Conservation (phyloP, 35 echinoderm and acorn worm genomes). For the Ophiothrix spiculata region DNA sequence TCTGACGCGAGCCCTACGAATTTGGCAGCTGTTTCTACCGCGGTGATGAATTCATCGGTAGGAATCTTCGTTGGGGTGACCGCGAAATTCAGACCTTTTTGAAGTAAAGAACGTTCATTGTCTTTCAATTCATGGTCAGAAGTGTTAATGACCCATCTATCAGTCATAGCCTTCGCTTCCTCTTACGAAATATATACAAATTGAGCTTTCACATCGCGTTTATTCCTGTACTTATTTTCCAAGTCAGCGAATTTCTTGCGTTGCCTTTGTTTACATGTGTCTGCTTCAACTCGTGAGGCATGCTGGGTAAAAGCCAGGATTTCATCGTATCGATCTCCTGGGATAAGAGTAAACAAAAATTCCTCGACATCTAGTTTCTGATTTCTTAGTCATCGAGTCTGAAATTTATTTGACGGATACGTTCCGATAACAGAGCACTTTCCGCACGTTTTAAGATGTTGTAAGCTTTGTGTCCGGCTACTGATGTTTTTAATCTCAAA, state of each 20-base stretch:
- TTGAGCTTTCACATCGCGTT: no score
- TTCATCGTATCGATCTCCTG: neutral
- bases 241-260: neutral
- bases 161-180: no score
- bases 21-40: neutral
- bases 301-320: neutral
- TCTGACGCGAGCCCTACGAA: neutral
- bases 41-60: conserved; percentile 4
- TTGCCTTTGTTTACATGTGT: neutral
- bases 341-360: neutral
- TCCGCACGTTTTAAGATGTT: no score
- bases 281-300: neutral
- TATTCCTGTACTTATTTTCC: no score
- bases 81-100: neutral
- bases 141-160: no score
- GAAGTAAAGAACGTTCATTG: neutral
- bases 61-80: neutral
- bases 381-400: no score
- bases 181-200: no score
- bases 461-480: no score
- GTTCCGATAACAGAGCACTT: no score
- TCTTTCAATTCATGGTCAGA: no score
- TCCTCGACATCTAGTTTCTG: neutral
- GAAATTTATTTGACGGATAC: no score
- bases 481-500: no score